A percentile compares a stretch with the other conserved stretches of the same genome.
phyloP scores from a whole-genome alignment of 2,888 invertebrate species.

The Agrotis puta region DNA sequence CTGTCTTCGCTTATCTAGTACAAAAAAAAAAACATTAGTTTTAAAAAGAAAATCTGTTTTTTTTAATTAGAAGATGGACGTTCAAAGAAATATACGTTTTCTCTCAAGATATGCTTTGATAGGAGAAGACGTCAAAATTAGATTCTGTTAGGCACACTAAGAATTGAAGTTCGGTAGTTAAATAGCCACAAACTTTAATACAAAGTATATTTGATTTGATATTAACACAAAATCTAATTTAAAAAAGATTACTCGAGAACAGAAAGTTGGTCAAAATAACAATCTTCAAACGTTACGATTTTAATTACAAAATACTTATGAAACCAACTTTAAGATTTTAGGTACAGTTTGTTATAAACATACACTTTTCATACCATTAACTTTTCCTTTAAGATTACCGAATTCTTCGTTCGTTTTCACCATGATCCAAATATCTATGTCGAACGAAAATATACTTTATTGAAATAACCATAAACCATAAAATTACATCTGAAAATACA shows the following conservation, averaged over 20 bases:
- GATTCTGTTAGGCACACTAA: slow-evolving; percentile 5
- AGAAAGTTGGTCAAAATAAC: slow-evolving; percentile 1
- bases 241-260: not conserved
- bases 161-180: not conserved
- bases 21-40: slow-evolving; percentile 46
- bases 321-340: slow-evolving; percentile 6
- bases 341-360: slow-evolving; percentile 42
- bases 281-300: slow-evolving; percentile 32
- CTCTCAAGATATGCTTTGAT: slow-evolving; percentile 14
- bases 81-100: slow-evolving; percentile 13
- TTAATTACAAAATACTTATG: slow-evolving; percentile 35
- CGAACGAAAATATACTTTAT: slow-evolving; percentile 37
- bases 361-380: slow-evolving; percentile 66
- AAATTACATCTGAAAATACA: too few species aligned
- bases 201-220: not conserved
- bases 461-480: not conserved
- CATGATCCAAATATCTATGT: slow-evolving; percentile 76
- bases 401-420: slow-evolving; percentile 69
- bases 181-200: not conserved
- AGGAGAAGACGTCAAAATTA: slow-evolving; percentile 9
- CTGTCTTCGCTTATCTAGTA: slow-evolving; percentile 87
- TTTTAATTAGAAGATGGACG: slow-evolving; percentile 2
- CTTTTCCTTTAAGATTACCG: slow-evolving; percentile 33
- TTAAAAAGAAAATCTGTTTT: not conserved
- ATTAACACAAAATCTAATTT: not conserved